Conservation (phyloP, 1,140 invertebrate species). For the Trichoplusia ni region DNA sequence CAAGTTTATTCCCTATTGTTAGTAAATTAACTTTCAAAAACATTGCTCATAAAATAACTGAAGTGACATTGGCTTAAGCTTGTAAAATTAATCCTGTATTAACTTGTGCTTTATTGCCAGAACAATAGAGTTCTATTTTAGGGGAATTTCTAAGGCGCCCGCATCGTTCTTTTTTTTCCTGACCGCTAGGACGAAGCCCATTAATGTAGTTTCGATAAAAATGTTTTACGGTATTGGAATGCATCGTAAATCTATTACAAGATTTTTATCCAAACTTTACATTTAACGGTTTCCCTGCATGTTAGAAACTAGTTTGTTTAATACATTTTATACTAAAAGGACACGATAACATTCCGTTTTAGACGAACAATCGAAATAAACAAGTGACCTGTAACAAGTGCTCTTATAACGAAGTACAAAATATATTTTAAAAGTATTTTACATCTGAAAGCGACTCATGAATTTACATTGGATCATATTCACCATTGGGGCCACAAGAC, state of each 20-base stretch:
- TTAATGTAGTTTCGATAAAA: slow-evolving; percentile 42
- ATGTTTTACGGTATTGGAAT: slow-evolving; percentile 39
- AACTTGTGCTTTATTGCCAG: not conserved
- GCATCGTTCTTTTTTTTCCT: slow-evolving; percentile 41
- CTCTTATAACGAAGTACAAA: slow-evolving; percentile 62
- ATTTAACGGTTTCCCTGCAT: slow-evolving; percentile 48
- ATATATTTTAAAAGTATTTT: slow-evolving; percentile 41
- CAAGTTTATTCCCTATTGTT: slow-evolving; percentile 22
- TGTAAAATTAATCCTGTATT: not conserved
- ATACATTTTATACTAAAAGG: slow-evolving; percentile 57
- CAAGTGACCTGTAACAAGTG: slow-evolving; percentile 59
- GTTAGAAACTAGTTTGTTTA: slow-evolving; percentile 35
- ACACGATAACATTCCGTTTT: slow-evolving; percentile 44
- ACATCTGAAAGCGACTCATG: slow-evolving; percentile 10
- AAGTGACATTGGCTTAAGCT: not conserved
- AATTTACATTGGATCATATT: slow-evolving; percentile 40
- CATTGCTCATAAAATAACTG: slow-evolving; percentile 23
- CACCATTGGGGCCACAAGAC: slow-evolving; percentile 28
- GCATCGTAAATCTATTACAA: slow-evolving; percentile 27
- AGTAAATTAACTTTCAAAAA: slow-evolving; percentile 33
- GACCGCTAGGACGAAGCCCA: slow-evolving; percentile 15
- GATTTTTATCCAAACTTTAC: slow-evolving; percentile 35
- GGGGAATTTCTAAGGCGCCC: slow-evolving; percentile 37
- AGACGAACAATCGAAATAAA: slow-evolving; percentile 59
- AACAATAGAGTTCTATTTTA: slow-evolving; percentile 14